A percentile compares a stretch with the other conserved stretches of the same genome.
These are phyloP conservation scores for Percopsis omiscomaycus DNA, from an alignment of 2,797 vertebrate genomes.

Conservation along the genomic window DNA sequence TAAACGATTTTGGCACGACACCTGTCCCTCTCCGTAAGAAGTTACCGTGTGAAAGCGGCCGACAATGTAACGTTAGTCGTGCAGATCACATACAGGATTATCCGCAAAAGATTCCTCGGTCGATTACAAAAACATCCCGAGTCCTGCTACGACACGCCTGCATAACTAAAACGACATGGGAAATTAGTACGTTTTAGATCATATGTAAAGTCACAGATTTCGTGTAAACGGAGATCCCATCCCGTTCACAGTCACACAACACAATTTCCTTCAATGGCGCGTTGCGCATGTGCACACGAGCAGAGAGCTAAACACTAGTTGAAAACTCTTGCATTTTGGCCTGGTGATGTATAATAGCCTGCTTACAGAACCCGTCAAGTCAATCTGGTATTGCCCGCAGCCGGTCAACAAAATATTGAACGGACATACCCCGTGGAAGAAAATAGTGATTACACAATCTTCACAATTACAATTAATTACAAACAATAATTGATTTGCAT, in stretches of 20 bases:
- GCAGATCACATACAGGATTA: slow-evolving; percentile 6
- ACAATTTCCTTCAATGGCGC: slow-evolving; percentile 28
- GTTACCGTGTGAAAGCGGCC: slow-evolving; percentile 41
- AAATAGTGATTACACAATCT: too few relatives aligned
- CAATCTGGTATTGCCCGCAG: too few relatives aligned
- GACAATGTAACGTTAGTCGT: slow-evolving; percentile 13
- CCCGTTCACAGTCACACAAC: slow-evolving; percentile 25
- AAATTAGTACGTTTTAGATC: neutral
- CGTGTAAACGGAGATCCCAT: slow-evolving; percentile 19
- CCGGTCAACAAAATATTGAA: too few relatives aligned
- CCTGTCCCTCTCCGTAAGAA: slow-evolving; percentile 35
- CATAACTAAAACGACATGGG: neutral
- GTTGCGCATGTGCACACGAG: slow-evolving; percentile 55
- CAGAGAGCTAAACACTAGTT: neutral
- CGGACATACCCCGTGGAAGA: too few relatives aligned
- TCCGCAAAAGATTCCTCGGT: neutral
- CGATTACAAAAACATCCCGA: neutral
- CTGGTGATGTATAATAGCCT: too few relatives aligned
- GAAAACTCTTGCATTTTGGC: too few relatives aligned
- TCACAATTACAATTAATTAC: too few relatives aligned
- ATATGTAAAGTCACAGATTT: slow-evolving; percentile 43
- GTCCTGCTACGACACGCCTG: too few relatives aligned
- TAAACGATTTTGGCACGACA: slow-evolving; percentile 18
- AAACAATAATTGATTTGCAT: too few relatives aligned
- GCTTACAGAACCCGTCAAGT: too few relatives aligned